Base-by-base conservation (phyloP, 1,140 invertebrate genomes). In the Drosophila leontia region DNA sequence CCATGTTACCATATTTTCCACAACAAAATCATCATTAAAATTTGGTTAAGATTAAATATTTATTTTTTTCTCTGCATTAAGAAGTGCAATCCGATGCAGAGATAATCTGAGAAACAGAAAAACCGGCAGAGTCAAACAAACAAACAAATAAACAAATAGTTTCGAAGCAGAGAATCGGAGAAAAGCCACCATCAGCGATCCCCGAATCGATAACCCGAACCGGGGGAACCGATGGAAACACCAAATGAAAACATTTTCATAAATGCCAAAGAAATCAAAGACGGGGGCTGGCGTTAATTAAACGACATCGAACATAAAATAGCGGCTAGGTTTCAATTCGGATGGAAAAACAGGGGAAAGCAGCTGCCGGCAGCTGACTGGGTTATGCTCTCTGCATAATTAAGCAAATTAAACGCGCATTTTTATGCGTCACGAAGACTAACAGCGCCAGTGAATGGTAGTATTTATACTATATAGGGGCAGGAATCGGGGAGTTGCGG, bases 391-490 rank as follows among this genome's bases (percentile, higher is more conserved):
- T 79, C 68, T 72, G 84, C 85, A 88, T 88, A 88, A 88, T 88
- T 88, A 88, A 88, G 81, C 77, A 80, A 88, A 87, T 87, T 87
- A 87, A 90, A 87, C 79, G 84, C 78, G 77, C 81, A 87, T 88
- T 88, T 87, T 90, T 78, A 90, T 87, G 85, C 85, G 72, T 64
- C 84, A 84, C 69, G 84, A 78, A 60, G 61, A 41, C 63, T 59
- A 65, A 59, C 44, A 51, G 60, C 34, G 45, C 34, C 29, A 13
- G 48, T 12, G 51, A 69, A 35, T 51, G 35, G 35, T 62, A 35
- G 34, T 42, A 11, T 23, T 41, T 34, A 47, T 51, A 68, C 19
- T 26, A 34, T 50, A 45, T 48, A 29, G 57, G 26, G 37, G 65
- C 45, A 44, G 55, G 35, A 55, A 48, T 51, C 34, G 63, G n/a